Evolutionary conservation across 2,888 invertebrate genomes (phyloP).

Genomic region (Caenorhabditis sp.): DNA sequence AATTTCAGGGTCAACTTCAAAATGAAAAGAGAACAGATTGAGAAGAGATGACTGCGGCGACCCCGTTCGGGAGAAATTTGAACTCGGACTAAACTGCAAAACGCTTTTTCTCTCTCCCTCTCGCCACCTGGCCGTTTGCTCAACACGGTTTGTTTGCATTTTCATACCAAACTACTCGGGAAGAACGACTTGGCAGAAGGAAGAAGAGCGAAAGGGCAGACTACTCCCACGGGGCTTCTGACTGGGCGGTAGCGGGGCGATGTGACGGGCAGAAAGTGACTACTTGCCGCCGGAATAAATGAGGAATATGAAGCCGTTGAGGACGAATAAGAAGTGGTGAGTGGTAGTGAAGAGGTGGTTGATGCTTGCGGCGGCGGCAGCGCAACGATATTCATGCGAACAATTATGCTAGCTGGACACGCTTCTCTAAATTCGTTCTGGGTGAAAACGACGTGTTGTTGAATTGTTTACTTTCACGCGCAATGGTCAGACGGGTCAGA

Average conservation of each 20-base stretch:
- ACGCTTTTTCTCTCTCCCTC: too few relatives aligned
- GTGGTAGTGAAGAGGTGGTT: slow-evolving; percentile 35
- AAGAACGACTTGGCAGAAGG: slow-evolving; percentile 6
- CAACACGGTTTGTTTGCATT: slow-evolving; percentile 18
- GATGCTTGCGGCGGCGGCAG: neutral
- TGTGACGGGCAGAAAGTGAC: too few relatives aligned
- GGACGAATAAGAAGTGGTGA: slow-evolving; percentile 17
- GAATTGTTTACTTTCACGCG: slow-evolving; percentile 40
- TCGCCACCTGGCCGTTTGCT: neutral
- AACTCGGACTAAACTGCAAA: slow-evolving; percentile 3
- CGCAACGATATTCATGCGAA: slow-evolving; percentile 40
- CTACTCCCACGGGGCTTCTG: slow-evolving; percentile 49
- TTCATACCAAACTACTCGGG: slow-evolving; percentile 42
- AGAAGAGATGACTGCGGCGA: too few relatives aligned
- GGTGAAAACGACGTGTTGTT: slow-evolving; percentile 7
- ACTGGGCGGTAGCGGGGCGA: neutral
- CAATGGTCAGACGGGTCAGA: slow-evolving; percentile 30
- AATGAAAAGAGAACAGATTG: too few relatives aligned
- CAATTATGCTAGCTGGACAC: slow-evolving; percentile 51
- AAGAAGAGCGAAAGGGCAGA: slow-evolving; percentile 15
- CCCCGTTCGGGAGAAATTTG: too few relatives aligned
- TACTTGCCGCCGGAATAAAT: slow-evolving; percentile 52
- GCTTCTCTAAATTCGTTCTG: slow-evolving; percentile 23
- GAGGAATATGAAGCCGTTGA: slow-evolving; percentile 26
- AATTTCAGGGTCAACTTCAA: neutral